Evolutionary conservation across 2,888 invertebrate genomes (phyloP), one percentile per base, ranked within the genome.

Genomic region (Cataglyphis rosenhaueri): DNA sequence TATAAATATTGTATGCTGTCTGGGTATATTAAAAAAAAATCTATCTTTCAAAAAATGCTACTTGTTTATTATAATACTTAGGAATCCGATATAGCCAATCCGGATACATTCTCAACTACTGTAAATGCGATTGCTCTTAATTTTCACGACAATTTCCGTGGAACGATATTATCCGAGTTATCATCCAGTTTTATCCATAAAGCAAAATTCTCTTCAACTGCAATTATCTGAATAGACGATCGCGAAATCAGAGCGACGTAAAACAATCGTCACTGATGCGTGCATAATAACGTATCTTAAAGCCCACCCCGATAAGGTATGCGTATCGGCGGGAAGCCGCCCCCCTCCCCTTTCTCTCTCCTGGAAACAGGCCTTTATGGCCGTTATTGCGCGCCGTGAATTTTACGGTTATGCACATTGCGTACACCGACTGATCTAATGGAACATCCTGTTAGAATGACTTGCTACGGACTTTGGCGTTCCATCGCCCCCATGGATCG

Each of bases 351-450:
- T 52, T n/a, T n/a, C 48, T 52, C 48, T 52, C 48, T 52, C 32
- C 62, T 59, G 44, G 41, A 57, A 71, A 65, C 35, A 21, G 21
- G 21, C 66, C 75, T 75, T 66, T 78, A 55, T 66, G 48, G 44
- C 59, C 35, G 65, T 76, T 65, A 64, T 82, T 82, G 29, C 59
- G 29, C 38, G 38, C 44, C 59, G 79, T 52, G 38, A 57, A 76
- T 78, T 76, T 81, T 64, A 82, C 55, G 76, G 55, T 82, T 21
- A 32, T 82, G 78, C 78, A 79, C 78, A 79, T 79, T 61, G 73
- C 64, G 79, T 38, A 78, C 64, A 21, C 38, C 52, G 62, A 18
- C 41, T 78, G 62, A 62, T 48, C 38, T 78, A 64, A 52, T 38
- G 21, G n/a, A 41, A 48, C 44, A 48, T 75, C 76, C 81, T 76